phyloP scores from a whole-genome alignment of 1,140 invertebrate genomes.

The Euborellia annulipes region DNA sequence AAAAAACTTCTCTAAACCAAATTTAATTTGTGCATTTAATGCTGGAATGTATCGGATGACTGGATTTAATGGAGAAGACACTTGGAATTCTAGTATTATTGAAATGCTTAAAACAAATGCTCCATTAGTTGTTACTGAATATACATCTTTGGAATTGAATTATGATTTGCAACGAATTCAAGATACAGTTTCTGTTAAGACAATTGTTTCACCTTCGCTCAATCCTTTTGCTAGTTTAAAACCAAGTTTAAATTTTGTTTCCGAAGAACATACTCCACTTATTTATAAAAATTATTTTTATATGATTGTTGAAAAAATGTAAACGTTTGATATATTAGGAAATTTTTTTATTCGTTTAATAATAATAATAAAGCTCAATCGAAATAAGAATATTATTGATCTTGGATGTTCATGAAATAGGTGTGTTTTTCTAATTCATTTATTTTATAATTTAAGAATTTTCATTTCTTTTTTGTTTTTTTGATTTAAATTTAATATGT shows the following conservation, averaged over 20 bases:
- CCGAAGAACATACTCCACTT: slow-evolving; percentile 46
- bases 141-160: slow-evolving; percentile 43
- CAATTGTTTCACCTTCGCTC: slow-evolving; percentile 31
- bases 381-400: no score
- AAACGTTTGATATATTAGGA: no score
- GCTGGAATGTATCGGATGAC: slow-evolving; percentile 47
- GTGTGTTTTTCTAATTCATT: no score
- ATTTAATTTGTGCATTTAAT: slow-evolving; percentile 50
- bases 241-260: slow-evolving; percentile 56
- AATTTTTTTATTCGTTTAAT: no score
- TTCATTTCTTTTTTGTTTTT: no score
- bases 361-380: no score
- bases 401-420: no score
- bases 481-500: no score
- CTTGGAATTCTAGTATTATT: slow-evolving; percentile 44
- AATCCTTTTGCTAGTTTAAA: slow-evolving; percentile 49
- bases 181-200: slow-evolving; percentile 27
- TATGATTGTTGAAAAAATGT: slow-evolving; percentile 13
- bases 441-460: no score
- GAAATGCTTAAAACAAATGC: slow-evolving; percentile 28
- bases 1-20: slow-evolving; percentile 31
- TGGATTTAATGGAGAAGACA: slow-evolving; percentile 39
- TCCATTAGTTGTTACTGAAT: slow-evolving; percentile 45
- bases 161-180: slow-evolving; percentile 38
- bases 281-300: slow-evolving; percentile 56